Conservation (phyloP, 2,888 invertebrate species). For the Labia minor region DNA sequence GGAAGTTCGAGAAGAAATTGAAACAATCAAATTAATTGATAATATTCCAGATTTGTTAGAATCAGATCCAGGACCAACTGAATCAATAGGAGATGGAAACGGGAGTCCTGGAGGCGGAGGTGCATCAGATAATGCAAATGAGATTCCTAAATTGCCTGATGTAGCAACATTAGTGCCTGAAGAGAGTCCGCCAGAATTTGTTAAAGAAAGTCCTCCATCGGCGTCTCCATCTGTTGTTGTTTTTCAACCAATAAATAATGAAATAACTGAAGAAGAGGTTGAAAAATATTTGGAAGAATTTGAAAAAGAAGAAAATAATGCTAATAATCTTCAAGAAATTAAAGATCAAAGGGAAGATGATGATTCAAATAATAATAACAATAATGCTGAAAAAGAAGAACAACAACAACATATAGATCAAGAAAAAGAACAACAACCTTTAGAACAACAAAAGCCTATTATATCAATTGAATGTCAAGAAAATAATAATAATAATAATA, state of each 20-base stretch:
- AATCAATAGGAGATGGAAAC: not conserved
- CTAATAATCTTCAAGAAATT: not conserved
- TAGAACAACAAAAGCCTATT: not conserved
- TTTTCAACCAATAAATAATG: constrained; percentile 24
- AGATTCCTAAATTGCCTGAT: not conserved
- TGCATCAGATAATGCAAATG: not conserved
- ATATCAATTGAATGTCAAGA: not conserved
- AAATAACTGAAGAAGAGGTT: constrained; percentile 34
- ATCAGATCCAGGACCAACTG: not conserved
- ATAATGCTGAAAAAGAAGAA: constrained; percentile 17
- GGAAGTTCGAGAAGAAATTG: not conserved
- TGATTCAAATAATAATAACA: constrained; percentile 15
- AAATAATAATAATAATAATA: constrained; percentile 7
- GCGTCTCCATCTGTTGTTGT: too few species aligned
- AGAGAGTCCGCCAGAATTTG: not conserved
- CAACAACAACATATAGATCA: constrained; percentile 19
- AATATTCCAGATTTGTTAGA: constrained; percentile 7
- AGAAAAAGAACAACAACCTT: not conserved
- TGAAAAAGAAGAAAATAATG: constrained; percentile 33
- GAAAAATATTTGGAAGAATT: constrained; percentile 31
- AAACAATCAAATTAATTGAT: not conserved
- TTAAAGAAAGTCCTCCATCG: too few species aligned
- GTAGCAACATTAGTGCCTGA: not conserved
- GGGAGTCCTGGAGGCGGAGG: not conserved
- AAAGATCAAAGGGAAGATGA: constrained; percentile 15